phyloP scores from a whole-genome alignment of 2,888 invertebrate genomes.

The Acheta domesticus region DNA sequence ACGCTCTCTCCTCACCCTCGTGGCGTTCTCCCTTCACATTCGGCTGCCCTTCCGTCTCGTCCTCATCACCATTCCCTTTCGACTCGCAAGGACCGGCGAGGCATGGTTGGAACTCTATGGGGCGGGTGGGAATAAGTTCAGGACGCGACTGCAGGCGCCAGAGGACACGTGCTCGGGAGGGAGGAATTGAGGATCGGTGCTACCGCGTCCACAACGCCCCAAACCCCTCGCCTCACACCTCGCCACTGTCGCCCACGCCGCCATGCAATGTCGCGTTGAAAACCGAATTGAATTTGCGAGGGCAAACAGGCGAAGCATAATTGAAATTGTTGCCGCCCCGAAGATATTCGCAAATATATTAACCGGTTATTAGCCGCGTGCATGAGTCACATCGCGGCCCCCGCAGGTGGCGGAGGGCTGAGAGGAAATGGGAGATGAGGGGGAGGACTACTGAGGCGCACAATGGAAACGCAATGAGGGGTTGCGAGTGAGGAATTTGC shows the following conservation, averaged over 20 bases:
- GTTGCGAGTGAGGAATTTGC: too few relatives aligned
- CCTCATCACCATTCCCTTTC: not conserved
- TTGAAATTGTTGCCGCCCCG: constrained; percentile 2
- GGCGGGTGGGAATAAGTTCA: not conserved
- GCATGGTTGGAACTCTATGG: not conserved
- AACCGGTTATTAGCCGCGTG: not conserved
- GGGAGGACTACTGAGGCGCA: not conserved
- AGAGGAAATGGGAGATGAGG: not conserved
- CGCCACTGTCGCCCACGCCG: not conserved
- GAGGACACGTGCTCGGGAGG: not conserved
- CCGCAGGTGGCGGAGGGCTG: not conserved
- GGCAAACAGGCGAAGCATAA: not conserved
- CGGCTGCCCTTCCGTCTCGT: too few relatives aligned
- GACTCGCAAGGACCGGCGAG: not conserved
- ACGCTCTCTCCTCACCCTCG: too few relatives aligned
- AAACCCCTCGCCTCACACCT: not conserved
- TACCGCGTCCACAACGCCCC: not conserved
- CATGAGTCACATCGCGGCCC: not conserved
- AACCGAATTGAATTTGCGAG: constrained; percentile 9
- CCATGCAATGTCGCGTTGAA: not conserved
- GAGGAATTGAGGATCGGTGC: not conserved
- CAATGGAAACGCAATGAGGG: too few relatives aligned
- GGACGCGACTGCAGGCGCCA: not conserved
- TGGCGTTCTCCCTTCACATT: too few relatives aligned
- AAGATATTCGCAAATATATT: constrained; percentile 18